Base-by-base conservation (phyloP, 2,888 invertebrate genomes). In the Liodrosophila aerea region DNA sequence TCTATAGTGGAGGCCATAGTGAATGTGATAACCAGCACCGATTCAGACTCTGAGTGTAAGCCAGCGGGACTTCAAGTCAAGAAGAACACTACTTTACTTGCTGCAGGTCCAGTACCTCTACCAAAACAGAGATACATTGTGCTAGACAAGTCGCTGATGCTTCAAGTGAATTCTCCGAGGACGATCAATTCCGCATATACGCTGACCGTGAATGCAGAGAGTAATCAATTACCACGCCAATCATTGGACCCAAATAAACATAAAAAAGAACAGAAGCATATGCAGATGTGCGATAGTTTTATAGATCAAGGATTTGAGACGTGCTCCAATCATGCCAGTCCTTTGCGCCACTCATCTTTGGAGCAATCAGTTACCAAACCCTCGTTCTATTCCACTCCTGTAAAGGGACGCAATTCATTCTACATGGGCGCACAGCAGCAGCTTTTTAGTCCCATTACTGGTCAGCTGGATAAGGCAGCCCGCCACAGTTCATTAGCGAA, bases 251-350 rank as follows among this genome's bases (percentile, higher is more conserved):
- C n/a, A n/a, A n/a, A n/a, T n/a, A n/a, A n/a, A n/a, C 67, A 63
- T 9, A 7, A 18, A 7, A 9, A 9, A 1, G 31, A 13, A 4
- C 22, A 22, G 8, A 7, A 37, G 12, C 22, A 40, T 5, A 9
- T 15, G 16, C 37, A 37, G 15, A 15, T 75, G n/a, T 47, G 63
- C 5, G 87, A 86, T 37, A 87, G 78, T 15, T 82, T 80, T 9
- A 65, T 84, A 2, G 89, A 89, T 64, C 88, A 88, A 54, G 88
- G 89, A n/a, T 89, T 89, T 16, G 88, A 89, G 59, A 88, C 89
- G 0, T 87, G 82, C 18, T 87, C 88, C 2, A 87, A 87, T 11
- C 82, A 85, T 13, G 63, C 67, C 8, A 88, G 87, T 60, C 87
- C 89, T 0, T n/a, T 76, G 13, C 73, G 85, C 7, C 46, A 65